Evolutionary conservation across 2,888 invertebrate genomes (phyloP).

Genomic region (Chymomyza fuscimana): DNA sequence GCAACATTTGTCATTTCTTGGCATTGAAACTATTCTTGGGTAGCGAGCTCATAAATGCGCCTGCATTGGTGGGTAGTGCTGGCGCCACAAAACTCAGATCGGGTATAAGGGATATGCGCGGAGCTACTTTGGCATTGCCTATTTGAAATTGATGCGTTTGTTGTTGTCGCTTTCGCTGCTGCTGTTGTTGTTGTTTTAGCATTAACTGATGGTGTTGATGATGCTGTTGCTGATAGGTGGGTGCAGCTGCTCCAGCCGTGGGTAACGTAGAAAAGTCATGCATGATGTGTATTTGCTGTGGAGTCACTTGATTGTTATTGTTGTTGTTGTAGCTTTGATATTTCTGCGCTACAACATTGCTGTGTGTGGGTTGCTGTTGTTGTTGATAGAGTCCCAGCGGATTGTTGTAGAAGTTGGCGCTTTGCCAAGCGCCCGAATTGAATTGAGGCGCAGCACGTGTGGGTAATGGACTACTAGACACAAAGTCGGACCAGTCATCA

Average conservation of each 20-base stretch:
- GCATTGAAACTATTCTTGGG: conserved; percentile 75
- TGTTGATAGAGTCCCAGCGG: conserved; percentile 77
- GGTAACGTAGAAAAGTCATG: conserved; percentile 74
- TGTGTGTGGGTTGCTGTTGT: conserved; percentile 57
- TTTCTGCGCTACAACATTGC: conserved; percentile 63
- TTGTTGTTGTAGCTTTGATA: conserved; percentile 39
- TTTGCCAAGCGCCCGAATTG: conserved; percentile 78
- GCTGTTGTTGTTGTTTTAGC: conserved; percentile 34
- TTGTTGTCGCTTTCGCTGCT: conserved; percentile 47
- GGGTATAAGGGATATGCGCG: conserved; percentile 81
- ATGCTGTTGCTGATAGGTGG: conserved; percentile 52
- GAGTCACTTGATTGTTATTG: conserved; percentile 47
- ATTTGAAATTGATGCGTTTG: conserved; percentile 68
- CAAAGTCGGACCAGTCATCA: conserved; percentile 83
- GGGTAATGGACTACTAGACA: conserved; percentile 80
- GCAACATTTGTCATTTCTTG: conserved; percentile 80
- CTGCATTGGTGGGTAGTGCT: conserved; percentile 76
- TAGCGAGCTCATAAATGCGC: conserved; percentile 75
- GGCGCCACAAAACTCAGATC: conserved; percentile 82
- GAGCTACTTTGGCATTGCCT: conserved; percentile 75
- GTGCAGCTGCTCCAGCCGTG: conserved; percentile 37
- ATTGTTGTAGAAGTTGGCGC: conserved; percentile 78
- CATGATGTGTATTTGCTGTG: conserved; percentile 77
- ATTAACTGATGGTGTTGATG: conserved; percentile 42
- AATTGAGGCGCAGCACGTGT: conserved; percentile 66